Evolutionary conservation across 1,140 invertebrate species (phyloP), one percentile per base, ranked within the genome.

Genomic region (Psilanteris sp.): DNA sequence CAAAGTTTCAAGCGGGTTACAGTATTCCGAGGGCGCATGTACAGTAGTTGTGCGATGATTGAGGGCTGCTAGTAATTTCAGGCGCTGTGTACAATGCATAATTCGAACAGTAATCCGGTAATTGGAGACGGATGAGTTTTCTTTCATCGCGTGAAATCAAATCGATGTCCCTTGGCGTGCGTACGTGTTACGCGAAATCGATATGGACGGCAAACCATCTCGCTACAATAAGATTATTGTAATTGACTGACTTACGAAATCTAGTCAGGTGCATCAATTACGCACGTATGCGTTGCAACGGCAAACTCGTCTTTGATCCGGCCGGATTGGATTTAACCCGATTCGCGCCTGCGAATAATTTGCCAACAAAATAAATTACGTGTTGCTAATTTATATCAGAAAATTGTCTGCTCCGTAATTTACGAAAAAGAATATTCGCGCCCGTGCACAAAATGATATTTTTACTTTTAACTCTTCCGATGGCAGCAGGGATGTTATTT

Each of bases 201-300:
- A 61, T 78, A 73, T 68, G 68, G 62, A 52, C 62, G 34, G 18
- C 52, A 44, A 72, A 26, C 36, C 52, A 59, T 59, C 43, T 39
- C 67, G 20, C 6, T 78, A 76, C 82, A 85, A 86, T 81, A 78
- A 86, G 84, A 86, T 87, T 87, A 87, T 85, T 81, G 83, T 86
- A 86, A 87, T 87, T 84, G 82, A 85, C 83, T 84, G 83, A 85
- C 84, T 87, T 86, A 82, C 81, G 81, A 83, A 83, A 83, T 78
- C 81, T 82, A 80, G 83, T 84, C 81, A 84, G 80, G 79, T 79
- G 79, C 83, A 86, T 86, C 79, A 85, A 86, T 87, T 85, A 87
- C 83, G 83, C 78, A 80, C 81, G 81, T 85, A 83, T 85, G 83
- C 79, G 78, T 85, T 72, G 59, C 78, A 77, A 81, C 78, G 48